A percentile compares a stretch with the other conserved stretches of the same genome.
Conservation (phyloP, 2,797 vertebrate species). For the Paedocypris micromegethes region DNA sequence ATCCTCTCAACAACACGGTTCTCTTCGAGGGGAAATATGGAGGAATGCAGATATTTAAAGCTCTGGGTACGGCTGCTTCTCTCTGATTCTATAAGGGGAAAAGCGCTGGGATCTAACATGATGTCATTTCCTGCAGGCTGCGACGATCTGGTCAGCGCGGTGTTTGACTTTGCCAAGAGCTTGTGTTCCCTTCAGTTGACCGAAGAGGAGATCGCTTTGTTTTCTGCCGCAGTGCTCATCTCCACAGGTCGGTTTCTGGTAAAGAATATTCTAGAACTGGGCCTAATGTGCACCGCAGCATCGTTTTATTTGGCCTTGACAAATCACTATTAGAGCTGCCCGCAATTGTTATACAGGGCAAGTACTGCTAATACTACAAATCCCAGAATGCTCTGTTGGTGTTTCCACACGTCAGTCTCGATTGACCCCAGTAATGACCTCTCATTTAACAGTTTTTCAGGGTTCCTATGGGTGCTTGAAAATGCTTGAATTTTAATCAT, state of each 20-base stretch:
- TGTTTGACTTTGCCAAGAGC: constrained; percentile 98
- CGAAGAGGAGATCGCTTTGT: constrained; percentile 97
- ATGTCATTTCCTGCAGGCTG: constrained; percentile 72
- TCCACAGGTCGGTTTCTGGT: constrained; percentile 81
- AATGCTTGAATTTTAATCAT: too few species aligned
- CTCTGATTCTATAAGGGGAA: background rate
- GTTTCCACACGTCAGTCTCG: too few species aligned
- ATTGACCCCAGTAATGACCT: too few species aligned
- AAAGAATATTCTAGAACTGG: too few species aligned
- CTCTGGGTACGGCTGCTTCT: constrained; percentile 76
- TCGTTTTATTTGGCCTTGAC: too few species aligned
- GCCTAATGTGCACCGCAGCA: too few species aligned
- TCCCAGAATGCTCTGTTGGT: too few species aligned
- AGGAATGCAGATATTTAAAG: constrained; percentile 98
- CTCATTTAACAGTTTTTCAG: too few species aligned
- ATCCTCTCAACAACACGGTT: constrained; percentile 98
- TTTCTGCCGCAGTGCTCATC: constrained; percentile 97
- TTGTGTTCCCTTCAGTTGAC: constrained; percentile 96
- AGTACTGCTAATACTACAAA: too few species aligned
- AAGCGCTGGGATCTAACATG: background rate
- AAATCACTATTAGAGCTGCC: too few species aligned
- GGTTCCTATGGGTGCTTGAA: too few species aligned
- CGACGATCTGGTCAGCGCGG: constrained; percentile 94
- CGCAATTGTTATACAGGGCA: too few species aligned
- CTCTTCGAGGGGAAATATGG: constrained; percentile 99